Evolutionary conservation across 2,888 invertebrate species (phyloP).

Genomic region (Sipha maydis): DNA sequence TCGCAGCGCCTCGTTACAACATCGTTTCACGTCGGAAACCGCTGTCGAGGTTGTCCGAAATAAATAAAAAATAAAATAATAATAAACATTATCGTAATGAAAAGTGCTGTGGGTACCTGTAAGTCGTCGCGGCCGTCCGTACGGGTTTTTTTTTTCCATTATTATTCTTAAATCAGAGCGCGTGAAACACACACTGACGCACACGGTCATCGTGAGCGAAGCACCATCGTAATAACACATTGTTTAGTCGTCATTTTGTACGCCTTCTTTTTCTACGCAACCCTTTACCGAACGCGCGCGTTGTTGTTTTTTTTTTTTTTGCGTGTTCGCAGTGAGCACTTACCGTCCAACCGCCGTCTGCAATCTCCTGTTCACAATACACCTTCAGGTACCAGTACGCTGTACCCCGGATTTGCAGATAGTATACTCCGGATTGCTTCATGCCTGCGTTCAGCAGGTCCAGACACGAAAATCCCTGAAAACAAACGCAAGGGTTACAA

Average conservation of each 20-base stretch:
- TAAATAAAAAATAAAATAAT: too few species aligned
- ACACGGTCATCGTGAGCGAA: not conserved
- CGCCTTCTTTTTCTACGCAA: not conserved
- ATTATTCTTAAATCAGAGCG: not conserved
- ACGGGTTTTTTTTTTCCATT: not conserved
- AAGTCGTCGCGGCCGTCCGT: too few species aligned
- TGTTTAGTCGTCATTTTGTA: not conserved
- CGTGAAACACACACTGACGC: not conserved
- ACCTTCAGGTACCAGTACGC: slow-evolving; percentile 94
- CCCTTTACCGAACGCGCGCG: not conserved
- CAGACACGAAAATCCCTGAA: slow-evolving; percentile 87
- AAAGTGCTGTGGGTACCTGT: not conserved
- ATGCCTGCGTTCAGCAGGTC: slow-evolving; percentile 87
- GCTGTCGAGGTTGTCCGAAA: slow-evolving; percentile 57
- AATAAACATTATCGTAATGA: not conserved
- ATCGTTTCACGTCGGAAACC: slow-evolving; percentile 42
- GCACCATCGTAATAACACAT: not conserved
- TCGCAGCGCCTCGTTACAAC: slow-evolving; percentile 3
- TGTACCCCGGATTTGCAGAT: slow-evolving; percentile 88
- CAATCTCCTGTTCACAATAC: slow-evolving; percentile 87
- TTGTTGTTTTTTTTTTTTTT: not conserved
- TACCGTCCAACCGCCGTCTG: slow-evolving; percentile 95
- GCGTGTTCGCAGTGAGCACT: slow-evolving; percentile 67
- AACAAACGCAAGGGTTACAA: slow-evolving; percentile 65
- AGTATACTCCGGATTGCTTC: slow-evolving; percentile 87